A percentile compares a stretch with the other conserved stretches of the same genome.
Evolutionary conservation across 2,113 vertebrate genomes (phyloP).

Genomic region (Kryptolebias marmoratus): DNA sequence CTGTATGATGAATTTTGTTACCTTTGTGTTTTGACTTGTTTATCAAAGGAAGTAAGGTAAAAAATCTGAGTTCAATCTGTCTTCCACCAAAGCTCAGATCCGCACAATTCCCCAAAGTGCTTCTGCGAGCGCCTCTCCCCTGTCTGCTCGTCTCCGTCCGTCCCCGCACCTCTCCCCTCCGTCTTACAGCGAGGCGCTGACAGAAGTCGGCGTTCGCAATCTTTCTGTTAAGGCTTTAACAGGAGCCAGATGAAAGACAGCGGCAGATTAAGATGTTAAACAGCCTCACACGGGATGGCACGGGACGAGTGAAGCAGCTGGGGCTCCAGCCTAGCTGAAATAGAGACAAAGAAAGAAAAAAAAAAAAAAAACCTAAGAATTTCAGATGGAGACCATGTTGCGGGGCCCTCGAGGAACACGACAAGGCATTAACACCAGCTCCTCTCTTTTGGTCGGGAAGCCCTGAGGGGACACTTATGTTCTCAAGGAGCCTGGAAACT

Average conservation of each 20-base stretch:
- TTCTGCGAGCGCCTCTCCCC: slow-evolving; percentile 27
- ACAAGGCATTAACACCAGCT: slow-evolving; percentile 72
- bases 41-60: no score
- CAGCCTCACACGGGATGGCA: slow-evolving; percentile 76
- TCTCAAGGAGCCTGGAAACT: slow-evolving; percentile 45
- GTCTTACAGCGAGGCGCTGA: slow-evolving; percentile 79
- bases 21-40: background rate
- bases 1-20: no score
- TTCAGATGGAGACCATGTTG: slow-evolving; percentile 74
- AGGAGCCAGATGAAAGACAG: slow-evolving; percentile 83
- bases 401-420: slow-evolving; percentile 70
- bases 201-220: slow-evolving; percentile 80
- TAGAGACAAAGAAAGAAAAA: slow-evolving; percentile 70
- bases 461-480: slow-evolving; percentile 55
- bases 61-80: background rate
- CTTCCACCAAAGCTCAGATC: slow-evolving; percentile 4
- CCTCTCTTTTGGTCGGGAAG: slow-evolving; percentile 59
- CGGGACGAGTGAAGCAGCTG: slow-evolving; percentile 71
- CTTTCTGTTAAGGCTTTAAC: slow-evolving; percentile 80
- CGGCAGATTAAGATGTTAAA: slow-evolving; percentile 82
- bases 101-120: background rate
- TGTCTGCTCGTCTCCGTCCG: background rate
- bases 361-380: slow-evolving; percentile 72
- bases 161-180: slow-evolving; percentile 40
- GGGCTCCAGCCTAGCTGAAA: slow-evolving; percentile 56